Base-by-base conservation (phyloP, 2,888 invertebrate genomes). In the Drosophila mercatorum region DNA sequence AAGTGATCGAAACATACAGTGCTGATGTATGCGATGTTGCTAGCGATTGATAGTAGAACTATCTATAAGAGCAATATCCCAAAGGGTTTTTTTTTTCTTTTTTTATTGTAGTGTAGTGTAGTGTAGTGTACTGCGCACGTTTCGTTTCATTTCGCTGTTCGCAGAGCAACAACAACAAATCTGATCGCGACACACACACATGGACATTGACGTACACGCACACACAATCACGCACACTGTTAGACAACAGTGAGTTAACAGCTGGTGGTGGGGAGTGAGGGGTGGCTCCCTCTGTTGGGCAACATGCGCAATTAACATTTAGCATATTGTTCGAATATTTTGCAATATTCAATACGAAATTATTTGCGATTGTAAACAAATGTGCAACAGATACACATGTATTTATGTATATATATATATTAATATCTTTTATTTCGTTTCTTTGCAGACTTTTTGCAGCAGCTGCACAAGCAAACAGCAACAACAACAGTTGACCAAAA, bases 71-170 rank as follows among this genome's bases (percentile, higher is more conserved):
- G 55, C 51, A 65, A 69, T 69, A 76, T 61, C 55, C 38, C 36
- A 43, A 56, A 49, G 56, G 43, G 44, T 47, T 52, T 55, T 62
- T 64, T 64, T 76, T 59, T 79, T 68, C 66, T 52, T 51, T 17
- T 17, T 17, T 17, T 17, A 17, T 17, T 17, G 17, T 17, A 17
- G 17, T 57, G 67, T 22, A 22, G 65, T 76, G 7, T 76, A 75
- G 58, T 69, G 67, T 67, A 78, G 69, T 66, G 73, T 65, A 62
- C 56, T 81, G 81, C 72, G 81, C 81, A 80, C 78, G 79, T 81
- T 74, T 80, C 70, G 58, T 68, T 59, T 66, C 46, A 51, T 66
- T 66, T 72, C 76, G 60, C 62, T 57, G 51, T 68, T 65, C 60
- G 49, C 57, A 36, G 10, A 34, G 60, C 44, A 56, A 56, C 44